Conservation (phyloP, 35 echinoderm and acorn worm species). For the Apostichopus japonicus region DNA sequence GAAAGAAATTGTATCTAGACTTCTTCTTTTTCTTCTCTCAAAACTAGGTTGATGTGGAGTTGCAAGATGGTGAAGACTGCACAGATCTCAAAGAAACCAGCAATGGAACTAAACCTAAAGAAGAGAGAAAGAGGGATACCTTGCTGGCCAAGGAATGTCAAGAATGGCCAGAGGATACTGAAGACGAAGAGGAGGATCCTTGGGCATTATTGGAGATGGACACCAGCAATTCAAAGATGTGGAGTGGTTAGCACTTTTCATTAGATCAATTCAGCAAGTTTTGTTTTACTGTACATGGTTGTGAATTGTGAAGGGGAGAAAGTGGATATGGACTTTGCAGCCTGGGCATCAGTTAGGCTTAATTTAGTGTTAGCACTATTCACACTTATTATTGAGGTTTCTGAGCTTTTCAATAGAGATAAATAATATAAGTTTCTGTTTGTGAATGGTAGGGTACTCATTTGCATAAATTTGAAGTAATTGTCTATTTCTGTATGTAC, state of each 20-base stretch:
- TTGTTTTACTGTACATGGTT: background rate
- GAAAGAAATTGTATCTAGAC: too few species aligned
- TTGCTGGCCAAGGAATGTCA: background rate
- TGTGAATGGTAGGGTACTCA: too few species aligned
- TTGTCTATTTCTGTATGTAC: too few species aligned
- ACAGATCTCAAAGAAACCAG: background rate
- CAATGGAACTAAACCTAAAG: background rate
- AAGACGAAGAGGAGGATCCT: background rate
- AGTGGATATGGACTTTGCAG: background rate
- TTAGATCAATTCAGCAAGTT: background rate
- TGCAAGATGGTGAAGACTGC: background rate
- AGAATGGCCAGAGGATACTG: background rate
- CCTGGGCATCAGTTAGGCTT: too few species aligned
- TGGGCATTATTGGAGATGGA: slow-evolving; percentile 16
- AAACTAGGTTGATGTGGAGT: slow-evolving; percentile 1
- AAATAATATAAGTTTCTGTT: too few species aligned
- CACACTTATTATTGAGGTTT: too few species aligned
- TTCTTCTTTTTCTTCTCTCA: background rate
- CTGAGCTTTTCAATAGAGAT: too few species aligned
- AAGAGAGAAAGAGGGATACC: background rate
- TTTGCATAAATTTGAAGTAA: too few species aligned
- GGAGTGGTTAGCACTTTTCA: background rate
- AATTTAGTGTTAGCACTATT: too few species aligned
- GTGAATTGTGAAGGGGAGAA: background rate
- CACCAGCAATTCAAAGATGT: background rate